These are phyloP conservation scores for Lysiphlebus fabarum DNA, from an alignment of 1,140 invertebrate genomes.

Conservation along the genomic window DNA sequence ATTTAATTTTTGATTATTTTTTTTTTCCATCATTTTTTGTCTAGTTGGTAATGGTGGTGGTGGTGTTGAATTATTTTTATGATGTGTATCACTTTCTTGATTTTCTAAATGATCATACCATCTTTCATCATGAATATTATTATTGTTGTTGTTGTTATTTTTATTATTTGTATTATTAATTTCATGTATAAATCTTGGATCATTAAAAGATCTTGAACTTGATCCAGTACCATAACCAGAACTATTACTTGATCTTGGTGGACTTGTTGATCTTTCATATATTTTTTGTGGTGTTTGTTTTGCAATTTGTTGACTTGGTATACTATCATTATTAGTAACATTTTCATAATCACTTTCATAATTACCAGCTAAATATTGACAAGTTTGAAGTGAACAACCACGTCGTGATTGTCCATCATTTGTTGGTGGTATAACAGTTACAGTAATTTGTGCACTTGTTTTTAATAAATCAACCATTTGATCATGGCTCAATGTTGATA, in stretches of 20 bases:
- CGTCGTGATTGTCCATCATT: slow-evolving; percentile 66
- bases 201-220: slow-evolving; percentile 67
- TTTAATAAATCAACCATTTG: slow-evolving; percentile 92
- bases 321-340: slow-evolving; percentile 56
- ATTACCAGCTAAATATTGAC: slow-evolving; percentile 63
- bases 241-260: slow-evolving; percentile 77
- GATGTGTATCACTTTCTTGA: slow-evolving; percentile 43
- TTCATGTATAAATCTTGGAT: slow-evolving; percentile 57
- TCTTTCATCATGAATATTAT: slow-evolving; percentile 50
- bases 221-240: slow-evolving; percentile 82
- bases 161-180: slow-evolving; percentile 61
- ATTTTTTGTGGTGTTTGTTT: slow-evolving; percentile 56
- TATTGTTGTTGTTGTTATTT: slow-evolving; percentile 41
- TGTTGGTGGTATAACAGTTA: slow-evolving; percentile 78
- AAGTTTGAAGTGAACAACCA: slow-evolving; percentile 68
- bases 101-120: slow-evolving; percentile 57
- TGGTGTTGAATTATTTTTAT: slow-evolving; percentile 45
- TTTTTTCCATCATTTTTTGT: slow-evolving; percentile 43
- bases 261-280: slow-evolving; percentile 74
- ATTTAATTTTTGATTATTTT: slow-evolving; percentile 28
- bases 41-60: slow-evolving; percentile 59
- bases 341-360: slow-evolving; percentile 75
- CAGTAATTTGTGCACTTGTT: slow-evolving; percentile 80
- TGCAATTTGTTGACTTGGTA: slow-evolving; percentile 56
- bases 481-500: slow-evolving; percentile 86